Evolutionary conservation across 1,140 invertebrate genomes (phyloP).

Genomic region (Scaptomyza montana): DNA sequence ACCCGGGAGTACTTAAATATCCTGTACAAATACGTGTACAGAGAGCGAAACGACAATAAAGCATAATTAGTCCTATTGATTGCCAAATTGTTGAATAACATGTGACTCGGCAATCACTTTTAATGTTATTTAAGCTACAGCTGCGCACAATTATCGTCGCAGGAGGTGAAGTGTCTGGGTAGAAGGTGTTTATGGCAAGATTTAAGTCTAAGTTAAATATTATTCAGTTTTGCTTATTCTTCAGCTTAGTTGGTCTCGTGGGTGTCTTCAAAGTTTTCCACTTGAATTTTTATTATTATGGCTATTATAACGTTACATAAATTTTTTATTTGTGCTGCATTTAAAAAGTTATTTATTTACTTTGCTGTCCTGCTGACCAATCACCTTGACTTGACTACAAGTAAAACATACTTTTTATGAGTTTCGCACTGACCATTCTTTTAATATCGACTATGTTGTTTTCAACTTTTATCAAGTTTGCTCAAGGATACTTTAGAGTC

Average conservation of each 20-base stretch:
- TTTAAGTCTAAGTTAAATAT: conserved; percentile 16
- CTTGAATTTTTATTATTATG: conserved; percentile 44
- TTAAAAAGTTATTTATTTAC: conserved; percentile 47
- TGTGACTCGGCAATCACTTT: conserved; percentile 20
- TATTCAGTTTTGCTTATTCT: neutral
- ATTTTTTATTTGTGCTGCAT: conserved; percentile 23
- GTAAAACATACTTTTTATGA: conserved; percentile 7
- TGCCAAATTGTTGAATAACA: conserved; percentile 50
- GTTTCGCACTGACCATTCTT: conserved; percentile 19
- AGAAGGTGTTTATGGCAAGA: neutral
- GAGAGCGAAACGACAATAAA: conserved; percentile 11
- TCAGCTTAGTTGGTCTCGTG: conserved; percentile 30
- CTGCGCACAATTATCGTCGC: conserved; percentile 6
- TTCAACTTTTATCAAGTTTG: conserved; percentile 21
- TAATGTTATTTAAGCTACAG: conserved; percentile 11
- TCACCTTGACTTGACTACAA: conserved; percentile 19
- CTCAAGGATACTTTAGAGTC: conserved; percentile 25
- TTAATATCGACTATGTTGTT: neutral
- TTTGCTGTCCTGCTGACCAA: conserved; percentile 21
- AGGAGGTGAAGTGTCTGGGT: neutral
- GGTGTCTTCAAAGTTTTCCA: conserved; percentile 29
- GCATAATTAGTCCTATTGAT: conserved; percentile 58
- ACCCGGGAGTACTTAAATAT: conserved; percentile 28
- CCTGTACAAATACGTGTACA: conserved; percentile 24
- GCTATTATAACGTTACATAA: conserved; percentile 6